Evolutionary conservation across 2,888 invertebrate genomes (phyloP), one percentile per base, ranked within the genome.

Genomic region (Macropis europaea): DNA sequence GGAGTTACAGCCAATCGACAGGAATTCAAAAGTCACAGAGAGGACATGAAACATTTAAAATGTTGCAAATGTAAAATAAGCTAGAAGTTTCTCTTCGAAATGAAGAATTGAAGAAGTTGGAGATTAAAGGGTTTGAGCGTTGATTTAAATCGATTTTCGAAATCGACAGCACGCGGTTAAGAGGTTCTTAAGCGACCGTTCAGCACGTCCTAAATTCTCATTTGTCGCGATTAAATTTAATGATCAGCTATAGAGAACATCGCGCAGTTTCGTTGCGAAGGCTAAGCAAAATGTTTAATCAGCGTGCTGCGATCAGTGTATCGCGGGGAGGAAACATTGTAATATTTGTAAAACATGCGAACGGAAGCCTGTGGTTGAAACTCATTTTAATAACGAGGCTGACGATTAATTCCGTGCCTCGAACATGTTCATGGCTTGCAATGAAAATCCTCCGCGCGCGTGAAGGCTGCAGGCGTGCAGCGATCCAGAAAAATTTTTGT

Each of bases 291-390:
- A 67, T 54, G 63, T 38, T 63, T 67, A 64, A 67, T 67, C 64
- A 47, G 54, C 32, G 6, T 45, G 36, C 7, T 26, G 15, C 19
- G 45, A 67, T 54, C 53, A 9, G 24, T 7, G 11, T 22, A 17
- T 24, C 11, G n/a, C 38, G 5, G 15, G 32, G 19, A 64, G 40
- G 54, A 54, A 64, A 54, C 54, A 13, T n/a, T 54, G 64, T 54
- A 40, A 67, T 67, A 67, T 67, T 67, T 67, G 66, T 67, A 54
- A 54, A 67, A 64, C 67, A 67, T 64, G 67, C 67, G 52, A 67
- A 64, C 67, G 67, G 67, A 67, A 63, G 54, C 43, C 7, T 26
- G 32, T 9, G 30, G 47, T 36, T 54, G 67, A 45, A 67, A 47
- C 32, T 63, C 32, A 54, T 53, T 67, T 53, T 30, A 53, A n/a